These are phyloP conservation scores for Pterostichus niger DNA, from an alignment of 2,888 invertebrate species.

Conservation along the genomic window DNA sequence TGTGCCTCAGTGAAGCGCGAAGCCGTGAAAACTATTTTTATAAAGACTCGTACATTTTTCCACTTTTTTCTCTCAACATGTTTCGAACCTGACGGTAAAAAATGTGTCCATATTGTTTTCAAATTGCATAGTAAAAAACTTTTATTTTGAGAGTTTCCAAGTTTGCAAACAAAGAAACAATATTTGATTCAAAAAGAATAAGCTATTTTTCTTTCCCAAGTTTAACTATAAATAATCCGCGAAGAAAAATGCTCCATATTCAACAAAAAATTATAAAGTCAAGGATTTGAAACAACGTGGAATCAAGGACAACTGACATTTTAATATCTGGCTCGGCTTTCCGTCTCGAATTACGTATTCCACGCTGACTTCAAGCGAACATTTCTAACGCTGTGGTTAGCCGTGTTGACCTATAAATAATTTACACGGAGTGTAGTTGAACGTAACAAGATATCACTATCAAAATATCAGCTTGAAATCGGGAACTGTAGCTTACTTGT, in stretches of 20 bases:
- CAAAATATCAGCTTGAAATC: neutral
- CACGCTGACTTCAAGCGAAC: neutral
- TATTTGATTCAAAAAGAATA: constrained; percentile 36
- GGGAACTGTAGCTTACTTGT: neutral
- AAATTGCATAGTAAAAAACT: constrained; percentile 44
- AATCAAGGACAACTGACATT: constrained; percentile 7
- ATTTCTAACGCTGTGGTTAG: constrained; percentile 1
- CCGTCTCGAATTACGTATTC: too few species aligned
- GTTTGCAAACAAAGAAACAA: constrained; percentile 42
- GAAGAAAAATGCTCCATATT: constrained; percentile 11
- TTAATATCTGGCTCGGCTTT: too few species aligned
- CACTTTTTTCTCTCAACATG: constrained; percentile 36
- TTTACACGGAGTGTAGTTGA: neutral
- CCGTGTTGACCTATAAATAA: constrained; percentile 20
- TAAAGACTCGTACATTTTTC: constrained; percentile 33
- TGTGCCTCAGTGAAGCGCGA: neutral
- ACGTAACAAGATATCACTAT: neutral
- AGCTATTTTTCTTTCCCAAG: constrained; percentile 16
- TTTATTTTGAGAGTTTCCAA: constrained; percentile 19
- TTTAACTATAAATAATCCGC: constrained; percentile 16
- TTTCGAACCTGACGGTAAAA: constrained; percentile 32
- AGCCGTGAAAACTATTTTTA: constrained; percentile 45
- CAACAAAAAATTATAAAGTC: constrained; percentile 23
- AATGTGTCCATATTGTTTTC: constrained; percentile 46
- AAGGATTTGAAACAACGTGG: constrained; percentile 10